phyloP scores from a whole-genome alignment of 92 coral and sea anemone genomes.

The Pocillopora grandis region DNA sequence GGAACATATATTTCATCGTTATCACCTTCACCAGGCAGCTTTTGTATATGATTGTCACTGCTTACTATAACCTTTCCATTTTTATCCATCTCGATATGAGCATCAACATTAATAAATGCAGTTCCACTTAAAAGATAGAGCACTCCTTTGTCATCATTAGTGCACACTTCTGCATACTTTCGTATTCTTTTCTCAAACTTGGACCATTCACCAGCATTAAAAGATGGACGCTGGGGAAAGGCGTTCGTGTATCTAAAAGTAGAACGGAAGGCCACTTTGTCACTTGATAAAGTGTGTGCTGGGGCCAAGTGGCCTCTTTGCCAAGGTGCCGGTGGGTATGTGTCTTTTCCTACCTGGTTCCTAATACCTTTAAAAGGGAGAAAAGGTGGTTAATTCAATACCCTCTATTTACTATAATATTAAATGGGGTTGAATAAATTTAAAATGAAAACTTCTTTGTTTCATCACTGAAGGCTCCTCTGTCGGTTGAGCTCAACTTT shows the following conservation, averaged over 20 bases:
- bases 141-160: neutral
- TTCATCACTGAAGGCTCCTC: no score
- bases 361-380: neutral
- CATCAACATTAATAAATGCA: neutral
- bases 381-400: no score
- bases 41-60: no score
- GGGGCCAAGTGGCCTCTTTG: slow-evolving; percentile 20
- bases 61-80: no score
- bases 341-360: neutral
- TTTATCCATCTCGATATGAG: neutral
- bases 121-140: slow-evolving; percentile 11
- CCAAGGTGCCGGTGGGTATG: neutral
- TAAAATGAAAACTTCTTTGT: no score
- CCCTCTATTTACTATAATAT: no score
- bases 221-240: neutral
- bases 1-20: neutral
- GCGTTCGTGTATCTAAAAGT: slow-evolving; percentile 23
- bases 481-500: no score
- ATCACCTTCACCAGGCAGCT: no score
- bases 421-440: no score
- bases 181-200: neutral
- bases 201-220: slow-evolving; percentile 6
- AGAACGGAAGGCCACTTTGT: neutral
- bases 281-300: neutral
- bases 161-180: neutral